Base-by-base conservation (phyloP, 2,888 invertebrate species). In the Parthenolecanium corni region DNA sequence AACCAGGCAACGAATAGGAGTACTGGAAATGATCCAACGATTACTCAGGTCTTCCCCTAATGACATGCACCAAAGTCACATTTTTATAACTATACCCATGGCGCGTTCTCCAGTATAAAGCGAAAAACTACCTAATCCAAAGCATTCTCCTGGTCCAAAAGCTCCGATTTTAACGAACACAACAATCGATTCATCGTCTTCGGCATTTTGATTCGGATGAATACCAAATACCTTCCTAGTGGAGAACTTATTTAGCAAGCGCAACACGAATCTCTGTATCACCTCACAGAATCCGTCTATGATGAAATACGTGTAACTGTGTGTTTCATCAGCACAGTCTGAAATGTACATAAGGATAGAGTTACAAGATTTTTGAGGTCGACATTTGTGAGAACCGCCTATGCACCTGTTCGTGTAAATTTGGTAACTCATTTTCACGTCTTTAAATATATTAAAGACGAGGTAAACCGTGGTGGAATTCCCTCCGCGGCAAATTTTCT, bases 11-110 rank as follows among this genome's bases (percentile, higher is more conserved):
- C 79, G 79, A 4, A 83, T 81, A 0, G 77, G 78, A 1, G 79
- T 80, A 46, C 79, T 71, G 0, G 86, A 82, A 56, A 86, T 77
- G 24, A 87, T 80, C 4, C 83, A 78, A 14, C 86, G 79, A 70
- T 84, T 80, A 1, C 78, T 74, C 76, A 82, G 79, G 64, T 79
- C 77, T 71, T 87, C 86, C 0, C 86, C 75, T 74, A 9, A 31
- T 6, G 31, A 6, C 31, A 31, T 31, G 31, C 9, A 6, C 31
- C 31, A 31, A 31, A 31, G 4, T 6, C 9, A 31, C 31, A 31
- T 31, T 31, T 6, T 31, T 9, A 31, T 31, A 6, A 31, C 31
- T 9, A 4, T 31, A 31, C 9, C 31, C 31, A 31, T 31, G 4
- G 31, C 4, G 9, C 4, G 9, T 6, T 31, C 9, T 31, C 9